Evolutionary conservation across 2,797 vertebrate genomes (phyloP), one percentile per base, ranked within the genome.

Genomic region (Lacerta agilis): DNA sequence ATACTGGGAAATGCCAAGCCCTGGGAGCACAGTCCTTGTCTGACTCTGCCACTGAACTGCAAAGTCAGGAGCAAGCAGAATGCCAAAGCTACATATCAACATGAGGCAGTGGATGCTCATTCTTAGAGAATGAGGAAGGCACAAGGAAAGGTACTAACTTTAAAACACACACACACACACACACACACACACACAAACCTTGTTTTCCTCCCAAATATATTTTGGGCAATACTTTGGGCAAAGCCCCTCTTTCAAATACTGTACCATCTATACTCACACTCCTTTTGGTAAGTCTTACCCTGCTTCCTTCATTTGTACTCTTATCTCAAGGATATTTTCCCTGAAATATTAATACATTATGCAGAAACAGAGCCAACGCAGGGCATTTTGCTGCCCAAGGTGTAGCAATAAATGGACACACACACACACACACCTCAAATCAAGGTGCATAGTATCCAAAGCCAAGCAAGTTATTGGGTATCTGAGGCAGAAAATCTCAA

Each of bases 1-100:
- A 94, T 90, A 92, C 43, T 92, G 88, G 91, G 89, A 94, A 93
- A 91, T 6, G 45, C n/a, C 0, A 15, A 92, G 72, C 0, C 0
- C 13, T 61, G 55, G 69, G 67, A 79, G 55, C 18, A 11, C 43
- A 80, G 69, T 29, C 27, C 77, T 88, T 91, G 41, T 86, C 83
- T n/a, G 77, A 87, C 72, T 72, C 71, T 83, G 79, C 80, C 85
- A 90, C 49, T 72, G 38, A 66, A 82, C 45, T 66, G 38, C 71
- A 79, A 41, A 69, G 64, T 8, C 18, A 15, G 55, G 82, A 66
- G 77, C 18, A n/a, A 64, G 36, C 11, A 36, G 58, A 67, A 27
- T 55, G 43, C 43, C 58, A 36, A n/a, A 25, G 4, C 7, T 41
- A 36, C 38, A 80, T 23, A 64, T 49, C 67, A n/a, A 33, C 27